Percentiles rank a stretch among this genome's conserved stretches.
Conservation (phyloP, 1,140 invertebrate genomes). For the Magallana gigas region DNA sequence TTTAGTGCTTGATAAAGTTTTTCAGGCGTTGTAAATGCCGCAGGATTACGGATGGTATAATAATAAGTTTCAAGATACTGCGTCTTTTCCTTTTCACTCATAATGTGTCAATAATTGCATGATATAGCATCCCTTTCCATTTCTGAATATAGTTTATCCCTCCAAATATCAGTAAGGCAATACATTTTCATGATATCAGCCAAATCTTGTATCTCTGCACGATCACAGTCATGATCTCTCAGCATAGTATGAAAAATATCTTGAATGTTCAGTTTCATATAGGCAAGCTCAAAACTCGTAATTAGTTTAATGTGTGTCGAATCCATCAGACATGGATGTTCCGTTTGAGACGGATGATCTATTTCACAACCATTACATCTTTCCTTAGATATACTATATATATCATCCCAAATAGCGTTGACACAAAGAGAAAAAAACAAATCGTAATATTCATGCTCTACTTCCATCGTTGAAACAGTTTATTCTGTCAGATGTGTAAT, state of each 20-base stretch:
- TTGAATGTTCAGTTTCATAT: constrained; percentile 1
- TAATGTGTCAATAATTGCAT: background rate
- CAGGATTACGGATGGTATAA: constrained; percentile 16
- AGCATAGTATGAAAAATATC: background rate
- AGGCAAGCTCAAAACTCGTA: background rate
- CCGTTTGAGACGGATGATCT: constrained; percentile 38
- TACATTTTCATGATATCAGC: background rate
- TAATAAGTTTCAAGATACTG: constrained; percentile 9
- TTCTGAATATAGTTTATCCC: background rate
- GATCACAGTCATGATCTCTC: background rate
- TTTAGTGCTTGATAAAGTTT: constrained; percentile 27
- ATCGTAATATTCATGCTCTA: background rate
- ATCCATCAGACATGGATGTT: constrained; percentile 31
- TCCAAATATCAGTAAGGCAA: background rate
- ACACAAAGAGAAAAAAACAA: background rate
- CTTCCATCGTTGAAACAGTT: background rate
- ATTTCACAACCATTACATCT: constrained; percentile 46
- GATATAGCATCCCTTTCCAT: background rate
- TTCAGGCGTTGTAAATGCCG: background rate
- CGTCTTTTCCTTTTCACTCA: constrained; percentile 21
- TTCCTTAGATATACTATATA: constrained; percentile 11
- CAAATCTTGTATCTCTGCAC: background rate
- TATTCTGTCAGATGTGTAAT: background rate
- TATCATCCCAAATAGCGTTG: background rate
- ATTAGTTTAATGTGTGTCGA: background rate